Evolutionary conservation across 2,113 vertebrate species (phyloP).

Genomic region (Calyptomena viridis): DNA sequence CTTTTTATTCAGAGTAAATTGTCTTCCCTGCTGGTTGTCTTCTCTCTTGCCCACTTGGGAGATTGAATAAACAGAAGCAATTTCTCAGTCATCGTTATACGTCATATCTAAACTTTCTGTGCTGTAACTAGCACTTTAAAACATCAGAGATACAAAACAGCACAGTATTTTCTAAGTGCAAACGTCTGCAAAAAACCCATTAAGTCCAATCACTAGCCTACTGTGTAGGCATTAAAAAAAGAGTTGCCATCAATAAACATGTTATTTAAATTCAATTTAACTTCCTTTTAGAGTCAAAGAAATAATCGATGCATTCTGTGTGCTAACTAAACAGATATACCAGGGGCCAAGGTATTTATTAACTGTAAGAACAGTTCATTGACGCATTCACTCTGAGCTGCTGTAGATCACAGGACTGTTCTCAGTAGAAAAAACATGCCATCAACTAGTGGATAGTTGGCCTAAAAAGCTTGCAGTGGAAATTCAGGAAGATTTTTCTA

Average conservation of each 20-base stretch:
- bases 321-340: constrained; percentile 42
- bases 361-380: constrained; percentile 22
- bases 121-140: not conserved
- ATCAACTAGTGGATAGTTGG: not conserved
- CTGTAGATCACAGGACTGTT: not conserved
- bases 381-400: not conserved
- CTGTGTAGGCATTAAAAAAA: not conserved
- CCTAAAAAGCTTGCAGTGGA: not conserved
- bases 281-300: constrained; percentile 29
- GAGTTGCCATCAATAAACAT: constrained; percentile 8
- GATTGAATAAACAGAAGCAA: not conserved
- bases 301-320: constrained; percentile 21
- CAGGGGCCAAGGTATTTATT: constrained; percentile 32
- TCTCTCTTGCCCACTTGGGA: not conserved
- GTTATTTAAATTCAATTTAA: constrained; percentile 56
- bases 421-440: not conserved
- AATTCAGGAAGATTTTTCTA: not conserved
- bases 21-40: not conserved
- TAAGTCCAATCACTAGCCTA: not conserved
- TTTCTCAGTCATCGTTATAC: not conserved
- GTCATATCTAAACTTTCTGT: not conserved
- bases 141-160: not conserved
- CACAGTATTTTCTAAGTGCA: not conserved
- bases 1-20: not conserved
- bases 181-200: not conserved